A percentile compares a stretch with the other conserved stretches of the same genome.
phyloP scores from a whole-genome alignment of 2,797 vertebrate species.

The Sebastes alutus region DNA sequence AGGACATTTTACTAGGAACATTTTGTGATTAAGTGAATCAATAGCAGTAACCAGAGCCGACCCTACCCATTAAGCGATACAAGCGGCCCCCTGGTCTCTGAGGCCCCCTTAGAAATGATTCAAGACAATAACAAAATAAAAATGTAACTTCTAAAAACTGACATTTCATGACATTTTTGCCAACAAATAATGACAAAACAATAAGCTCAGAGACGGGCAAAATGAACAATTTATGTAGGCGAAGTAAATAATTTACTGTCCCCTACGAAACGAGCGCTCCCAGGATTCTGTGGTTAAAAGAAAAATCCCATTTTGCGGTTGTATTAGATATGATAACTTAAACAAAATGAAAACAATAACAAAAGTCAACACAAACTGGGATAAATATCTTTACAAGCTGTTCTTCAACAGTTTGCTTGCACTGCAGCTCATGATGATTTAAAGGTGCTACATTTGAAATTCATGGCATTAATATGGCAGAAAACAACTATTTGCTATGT shows the following conservation, averaged over 20 bases:
- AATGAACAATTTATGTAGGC: too few species aligned
- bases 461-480: rapidly evolving
- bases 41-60: neutral
- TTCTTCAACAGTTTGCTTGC: too few species aligned
- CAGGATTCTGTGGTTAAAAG: too few species aligned
- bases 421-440: too few species aligned
- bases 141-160: neutral
- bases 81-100: neutral
- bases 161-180: neutral
- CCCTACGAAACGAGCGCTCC: too few species aligned
- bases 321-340: neutral
- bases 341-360: too few species aligned
- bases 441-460: rapidly evolving
- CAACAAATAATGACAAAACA: neutral
- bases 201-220: neutral
- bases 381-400: too few species aligned
- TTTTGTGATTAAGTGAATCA: conserved; percentile 10
- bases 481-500: too few species aligned
- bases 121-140: neutral
- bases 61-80: neutral
- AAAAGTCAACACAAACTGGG: too few species aligned
- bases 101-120: neutral
- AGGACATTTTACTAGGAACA: conserved; percentile 13
- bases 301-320: neutral
- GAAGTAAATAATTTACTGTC: too few species aligned